Percentiles rank a stretch among this genome's conserved stretches.
Evolutionary conservation across 1,140 invertebrate species (phyloP).

Genomic region (Macrostomum lignano): DNA sequence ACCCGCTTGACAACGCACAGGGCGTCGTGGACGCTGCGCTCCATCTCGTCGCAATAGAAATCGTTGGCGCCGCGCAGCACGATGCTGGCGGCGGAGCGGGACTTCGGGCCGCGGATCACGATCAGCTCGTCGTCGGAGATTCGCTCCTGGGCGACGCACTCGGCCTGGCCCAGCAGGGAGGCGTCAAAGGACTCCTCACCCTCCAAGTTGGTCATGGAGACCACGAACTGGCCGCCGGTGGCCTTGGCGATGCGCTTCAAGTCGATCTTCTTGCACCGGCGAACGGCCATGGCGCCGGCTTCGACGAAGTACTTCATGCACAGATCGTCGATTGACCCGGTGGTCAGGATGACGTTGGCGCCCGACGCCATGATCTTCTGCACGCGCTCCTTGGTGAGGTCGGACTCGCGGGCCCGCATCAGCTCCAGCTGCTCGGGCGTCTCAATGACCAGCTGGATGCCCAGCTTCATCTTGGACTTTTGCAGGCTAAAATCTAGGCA

Average conservation of each 20-base stretch:
- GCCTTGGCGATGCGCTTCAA: slow-evolving; percentile 83
- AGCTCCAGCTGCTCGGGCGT: slow-evolving; percentile 79
- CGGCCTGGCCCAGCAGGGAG: slow-evolving; percentile 66
- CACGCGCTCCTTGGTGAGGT: slow-evolving; percentile 88
- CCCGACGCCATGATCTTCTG: slow-evolving; percentile 73
- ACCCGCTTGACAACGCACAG: slow-evolving; percentile 83
- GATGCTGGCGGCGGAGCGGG: slow-evolving; percentile 63
- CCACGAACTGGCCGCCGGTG: slow-evolving; percentile 59
- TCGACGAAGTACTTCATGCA: slow-evolving; percentile 97
- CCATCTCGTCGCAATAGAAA: slow-evolving; percentile 98
- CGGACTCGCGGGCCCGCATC: slow-evolving; percentile 49
- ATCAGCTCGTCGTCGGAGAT: slow-evolving; percentile 94
- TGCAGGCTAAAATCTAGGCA: slow-evolving; percentile 87
- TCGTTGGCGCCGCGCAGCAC: slow-evolving; percentile 90
- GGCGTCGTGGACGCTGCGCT: slow-evolving; percentile 82
- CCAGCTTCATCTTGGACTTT: slow-evolving; percentile 88
- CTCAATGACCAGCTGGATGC: slow-evolving; percentile 71
- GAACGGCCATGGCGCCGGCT: slow-evolving; percentile 75
- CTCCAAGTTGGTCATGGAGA: slow-evolving; percentile 82
- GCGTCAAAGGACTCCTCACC: slow-evolving; percentile 83
- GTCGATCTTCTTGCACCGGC: slow-evolving; percentile 77
- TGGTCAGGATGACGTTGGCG: slow-evolving; percentile 73
- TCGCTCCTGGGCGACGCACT: slow-evolving; percentile 72
- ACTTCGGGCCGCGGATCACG: slow-evolving; percentile 56
- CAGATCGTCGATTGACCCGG: slow-evolving; percentile 89